Evolutionary conservation across 2,888 invertebrate species (phyloP).

Genomic region (Arctia plantaginis): DNA sequence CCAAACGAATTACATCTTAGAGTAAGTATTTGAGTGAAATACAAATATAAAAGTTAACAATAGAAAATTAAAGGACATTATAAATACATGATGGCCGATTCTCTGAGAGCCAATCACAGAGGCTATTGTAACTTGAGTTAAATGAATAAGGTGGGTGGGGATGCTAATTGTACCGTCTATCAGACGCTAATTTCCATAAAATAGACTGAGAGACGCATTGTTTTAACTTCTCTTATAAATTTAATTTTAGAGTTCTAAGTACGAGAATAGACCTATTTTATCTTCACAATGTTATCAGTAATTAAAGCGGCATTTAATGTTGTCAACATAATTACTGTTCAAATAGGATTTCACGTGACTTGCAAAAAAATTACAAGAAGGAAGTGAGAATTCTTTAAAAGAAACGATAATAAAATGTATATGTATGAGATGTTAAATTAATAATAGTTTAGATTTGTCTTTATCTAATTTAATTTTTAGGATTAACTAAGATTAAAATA

Average conservation of each 20-base stretch:
- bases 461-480: no score
- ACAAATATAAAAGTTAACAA: constrained; percentile 9
- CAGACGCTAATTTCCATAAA: constrained; percentile 30
- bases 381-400: no score
- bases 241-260: background rate
- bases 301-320: background rate
- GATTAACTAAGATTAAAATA: no score
- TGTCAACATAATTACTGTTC: background rate
- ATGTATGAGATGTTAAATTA: no score
- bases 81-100: constrained; percentile 31
- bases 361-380: background rate
- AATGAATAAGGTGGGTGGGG: background rate
- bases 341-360: background rate
- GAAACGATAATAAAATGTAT: no score
- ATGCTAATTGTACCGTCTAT: constrained; percentile 32
- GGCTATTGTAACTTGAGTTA: constrained; percentile 29
- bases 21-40: background rate
- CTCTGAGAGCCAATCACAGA: constrained; percentile 23
- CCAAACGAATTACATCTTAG: background rate
- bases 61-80: constrained; percentile 22
- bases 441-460: no score
- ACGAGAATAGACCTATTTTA: background rate
- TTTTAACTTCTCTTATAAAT: constrained; percentile 5
- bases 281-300: background rate
- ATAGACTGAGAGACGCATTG: constrained; percentile 15